Conservation (phyloP, 2,797 vertebrate genomes). For the Nyctibius grandis region DNA sequence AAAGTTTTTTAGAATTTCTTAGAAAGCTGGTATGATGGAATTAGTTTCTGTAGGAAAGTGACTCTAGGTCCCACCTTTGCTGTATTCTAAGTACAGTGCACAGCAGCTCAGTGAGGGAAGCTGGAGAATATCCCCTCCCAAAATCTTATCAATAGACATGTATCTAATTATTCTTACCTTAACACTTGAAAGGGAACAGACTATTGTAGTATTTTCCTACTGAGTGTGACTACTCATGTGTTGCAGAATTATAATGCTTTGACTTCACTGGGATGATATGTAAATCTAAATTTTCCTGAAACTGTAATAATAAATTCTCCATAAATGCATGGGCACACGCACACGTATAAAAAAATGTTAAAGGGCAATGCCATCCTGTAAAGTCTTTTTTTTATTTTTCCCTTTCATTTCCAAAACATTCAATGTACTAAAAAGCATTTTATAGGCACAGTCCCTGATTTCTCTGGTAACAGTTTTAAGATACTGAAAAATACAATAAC, state of each 20-base stretch:
- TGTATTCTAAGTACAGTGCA: not conserved
- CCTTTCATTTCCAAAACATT: not conserved
- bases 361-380: not conserved
- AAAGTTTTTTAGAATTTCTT: not conserved
- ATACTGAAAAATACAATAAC: not conserved
- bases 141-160: not conserved
- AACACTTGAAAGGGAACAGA: not conserved
- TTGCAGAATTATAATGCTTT: not conserved
- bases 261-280: not conserved
- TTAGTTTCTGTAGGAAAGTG: not conserved
- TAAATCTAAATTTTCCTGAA: not conserved
- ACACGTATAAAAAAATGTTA: not conserved
- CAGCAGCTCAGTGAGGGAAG: not conserved
- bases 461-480: not conserved
- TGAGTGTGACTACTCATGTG: not conserved
- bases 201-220: not conserved
- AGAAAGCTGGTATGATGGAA: not conserved
- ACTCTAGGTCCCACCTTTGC: not conserved
- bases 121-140: not conserved
- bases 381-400: not conserved
- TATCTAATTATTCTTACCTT: not conserved
- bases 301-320: not conserved
- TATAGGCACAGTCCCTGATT: not conserved
- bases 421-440: not conserved
- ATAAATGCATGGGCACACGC: accelerated